These are phyloP conservation scores for Osmerus eperlanus DNA, from an alignment of 2,113 vertebrate genomes.

Conservation along the genomic window DNA sequence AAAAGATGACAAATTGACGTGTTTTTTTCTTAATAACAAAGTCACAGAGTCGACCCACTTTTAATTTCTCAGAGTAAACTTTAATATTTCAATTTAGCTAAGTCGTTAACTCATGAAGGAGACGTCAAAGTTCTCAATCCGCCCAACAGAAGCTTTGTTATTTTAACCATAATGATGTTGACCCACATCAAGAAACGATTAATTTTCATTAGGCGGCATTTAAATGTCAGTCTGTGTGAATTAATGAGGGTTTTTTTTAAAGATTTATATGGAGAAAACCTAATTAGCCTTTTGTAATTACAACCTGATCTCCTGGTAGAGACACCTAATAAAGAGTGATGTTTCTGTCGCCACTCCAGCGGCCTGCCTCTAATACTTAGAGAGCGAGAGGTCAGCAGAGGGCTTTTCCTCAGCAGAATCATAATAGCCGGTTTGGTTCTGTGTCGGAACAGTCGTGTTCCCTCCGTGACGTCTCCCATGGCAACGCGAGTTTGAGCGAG, in stretches of 20 bases:
- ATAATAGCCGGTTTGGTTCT: background rate
- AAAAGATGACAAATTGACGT: background rate
- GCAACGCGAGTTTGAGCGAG: conserved; percentile 12
- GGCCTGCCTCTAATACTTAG: background rate
- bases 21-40: background rate
- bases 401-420: background rate
- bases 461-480: conserved; percentile 1
- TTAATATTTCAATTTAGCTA: background rate
- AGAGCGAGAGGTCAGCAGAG: conserved; percentile 4
- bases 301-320: conserved; percentile 11
- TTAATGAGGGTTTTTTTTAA: conserved; percentile 23
- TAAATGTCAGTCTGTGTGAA: conserved; percentile 28
- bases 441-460: conserved; percentile 5
- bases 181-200: conserved; percentile 7
- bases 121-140: conserved; percentile 1
- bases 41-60: background rate
- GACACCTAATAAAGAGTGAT: conserved; percentile 23
- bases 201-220: conserved; percentile 23
- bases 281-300: conserved; percentile 40
- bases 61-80: conserved; percentile 19
- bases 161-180: conserved; percentile 17
- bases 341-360: background rate
- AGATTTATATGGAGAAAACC: conserved; percentile 26
- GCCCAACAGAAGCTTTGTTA: conserved; percentile 5
- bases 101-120: conserved; percentile 1